These are phyloP conservation scores for Barnardius zonarius DNA, from an alignment of 2,113 vertebrate species.

Conservation along the genomic window DNA sequence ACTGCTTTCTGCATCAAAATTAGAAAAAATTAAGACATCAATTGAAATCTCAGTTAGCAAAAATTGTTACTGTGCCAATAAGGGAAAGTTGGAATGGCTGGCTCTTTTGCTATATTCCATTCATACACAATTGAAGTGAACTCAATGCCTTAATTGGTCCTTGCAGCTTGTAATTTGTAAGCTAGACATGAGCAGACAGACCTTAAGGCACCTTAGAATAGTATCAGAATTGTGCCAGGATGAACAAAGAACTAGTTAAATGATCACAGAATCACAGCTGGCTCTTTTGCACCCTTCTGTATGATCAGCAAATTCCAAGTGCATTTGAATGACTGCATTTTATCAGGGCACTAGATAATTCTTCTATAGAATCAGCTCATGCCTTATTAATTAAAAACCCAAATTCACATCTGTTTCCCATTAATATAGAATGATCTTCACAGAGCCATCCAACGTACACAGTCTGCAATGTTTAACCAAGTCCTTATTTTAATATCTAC, in stretches of 20 bases:
- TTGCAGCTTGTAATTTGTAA: constrained; percentile 34
- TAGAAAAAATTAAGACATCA: neutral
- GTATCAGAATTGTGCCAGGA: neutral
- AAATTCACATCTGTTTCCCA: constrained; percentile 31
- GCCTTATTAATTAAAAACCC: neutral
- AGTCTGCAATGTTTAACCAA: constrained; percentile 89
- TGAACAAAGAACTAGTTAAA: neutral
- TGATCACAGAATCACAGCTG: constrained; percentile 4
- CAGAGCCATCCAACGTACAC: constrained; percentile 84
- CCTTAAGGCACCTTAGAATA: neutral
- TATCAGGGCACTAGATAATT: neutral
- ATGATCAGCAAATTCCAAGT: neutral
- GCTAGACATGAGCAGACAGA: constrained; percentile 6
- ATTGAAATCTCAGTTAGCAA: neutral
- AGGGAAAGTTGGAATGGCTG: neutral
- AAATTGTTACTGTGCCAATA: neutral
- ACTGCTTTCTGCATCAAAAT: neutral
- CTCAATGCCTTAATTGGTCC: neutral
- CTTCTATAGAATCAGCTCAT: neutral
- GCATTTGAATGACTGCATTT: neutral
- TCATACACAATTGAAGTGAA: neutral
- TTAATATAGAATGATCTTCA: constrained; percentile 84
- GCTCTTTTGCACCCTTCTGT: neutral
- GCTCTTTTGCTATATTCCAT: neutral
- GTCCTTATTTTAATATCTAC: constrained; percentile 87